Base-by-base conservation (phyloP, 2,888 invertebrate species). In the Drosophila infuscata region DNA sequence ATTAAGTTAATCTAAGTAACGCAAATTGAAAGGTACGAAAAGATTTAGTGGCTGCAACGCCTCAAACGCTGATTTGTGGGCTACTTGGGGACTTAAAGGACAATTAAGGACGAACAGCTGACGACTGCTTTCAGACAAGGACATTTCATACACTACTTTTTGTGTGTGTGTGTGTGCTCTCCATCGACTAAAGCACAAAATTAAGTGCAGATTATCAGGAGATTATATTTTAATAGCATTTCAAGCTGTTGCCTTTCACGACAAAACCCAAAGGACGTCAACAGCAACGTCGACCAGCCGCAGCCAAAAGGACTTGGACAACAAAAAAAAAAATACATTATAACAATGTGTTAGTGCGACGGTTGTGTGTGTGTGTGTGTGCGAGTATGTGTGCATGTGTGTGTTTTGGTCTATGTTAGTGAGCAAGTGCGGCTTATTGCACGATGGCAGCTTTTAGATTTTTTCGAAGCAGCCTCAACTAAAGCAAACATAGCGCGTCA, bases 201-300 rank as follows among this genome's bases (percentile, higher is more conserved):
- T 90, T 86, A 85, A 91, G 82, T 83, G 77, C 74, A 88, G 87
- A 89, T 92, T 91, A 90, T 91, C 89, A 84, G 90, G 78, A 90
- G 85, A 83, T 88, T 90, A 85, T 88, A 92, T 89, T 91, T 91
- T 90, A 91, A 90, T 83, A 88, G 82, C 77, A 89, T 88, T 91
- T 87, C 88, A 91, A 91, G 82, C 91, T 89, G 83, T 91, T 83
- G 88, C 86, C 91, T 79, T 81, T 73, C 75, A 76, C 74, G 71
- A 69, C 70, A 66, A 46, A 65, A 30, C 54, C 52, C 43, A 78
- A 63, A 75, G 65, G 64, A 70, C 64, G 36, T 29, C 54, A 54
- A 61, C 58, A 41, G 38, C 60, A 15, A 51, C 52, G 48, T 38
- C 46, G n/a, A 52, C 43, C 41, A 59, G 58, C 53, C 43, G 60